Evolutionary conservation across 2,113 vertebrate genomes (phyloP).

Genomic region (Elanoides forficatus): DNA sequence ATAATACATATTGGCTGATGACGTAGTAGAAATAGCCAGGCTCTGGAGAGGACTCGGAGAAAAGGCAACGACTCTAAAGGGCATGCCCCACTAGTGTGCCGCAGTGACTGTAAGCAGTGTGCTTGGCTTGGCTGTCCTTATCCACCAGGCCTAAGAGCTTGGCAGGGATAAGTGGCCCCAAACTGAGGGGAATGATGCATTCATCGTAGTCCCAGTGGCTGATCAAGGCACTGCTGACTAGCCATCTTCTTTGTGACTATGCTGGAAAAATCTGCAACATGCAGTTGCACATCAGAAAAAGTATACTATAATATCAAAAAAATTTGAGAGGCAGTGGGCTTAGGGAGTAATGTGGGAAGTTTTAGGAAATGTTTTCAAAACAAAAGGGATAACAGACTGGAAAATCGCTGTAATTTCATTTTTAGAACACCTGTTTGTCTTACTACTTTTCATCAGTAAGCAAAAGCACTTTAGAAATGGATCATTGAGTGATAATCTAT

Average conservation of each 20-base stretch:
- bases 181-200: not conserved
- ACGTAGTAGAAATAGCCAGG: not conserved
- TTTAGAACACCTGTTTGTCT: not conserved
- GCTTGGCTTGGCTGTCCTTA: not conserved
- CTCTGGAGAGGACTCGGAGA: not conserved
- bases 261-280: not conserved
- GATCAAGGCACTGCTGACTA: not conserved
- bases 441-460: not conserved
- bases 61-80: not conserved
- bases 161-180: not conserved
- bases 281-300: not conserved
- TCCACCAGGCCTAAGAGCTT: not conserved
- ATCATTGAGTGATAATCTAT: not conserved
- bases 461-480: not conserved
- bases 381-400: not conserved
- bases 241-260: not conserved
- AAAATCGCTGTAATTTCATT: not conserved
- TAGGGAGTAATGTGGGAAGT: not conserved
- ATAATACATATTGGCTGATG: not conserved
- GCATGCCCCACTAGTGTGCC: fast-evolving
- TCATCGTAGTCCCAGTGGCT: not conserved
- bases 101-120: not conserved
- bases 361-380: not conserved
- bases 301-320: not conserved
- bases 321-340: not conserved